These are phyloP conservation scores for Pogonognathellus flavescens DNA, from an alignment of 1,140 invertebrate genomes.

Conservation along the genomic window DNA sequence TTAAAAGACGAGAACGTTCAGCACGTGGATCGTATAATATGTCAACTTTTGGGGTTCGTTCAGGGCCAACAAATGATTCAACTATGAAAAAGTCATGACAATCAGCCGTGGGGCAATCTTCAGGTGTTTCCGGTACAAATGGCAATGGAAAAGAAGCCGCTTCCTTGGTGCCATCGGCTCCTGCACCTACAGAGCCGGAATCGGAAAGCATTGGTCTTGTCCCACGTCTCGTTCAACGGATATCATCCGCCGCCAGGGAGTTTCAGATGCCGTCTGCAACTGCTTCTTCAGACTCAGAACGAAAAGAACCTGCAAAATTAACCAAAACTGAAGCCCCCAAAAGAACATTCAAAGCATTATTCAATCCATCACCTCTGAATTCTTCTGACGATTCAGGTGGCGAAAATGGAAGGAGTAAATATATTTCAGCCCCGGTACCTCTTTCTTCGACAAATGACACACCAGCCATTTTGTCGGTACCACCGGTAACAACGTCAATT, in stretches of 20 bases:
- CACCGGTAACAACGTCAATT: not conserved
- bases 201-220: conserved; percentile 27
- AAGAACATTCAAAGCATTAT: conserved; percentile 21
- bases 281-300: not conserved
- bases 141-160: conserved; percentile 1
- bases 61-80: not conserved
- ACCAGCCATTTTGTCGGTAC: not conserved
- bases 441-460: not conserved
- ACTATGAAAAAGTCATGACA: conserved; percentile 59
- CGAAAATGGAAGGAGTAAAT: not conserved
- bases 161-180: not conserved
- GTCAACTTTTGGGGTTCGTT: not conserved
- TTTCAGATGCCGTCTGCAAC: not conserved
- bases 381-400: conserved; percentile 19
- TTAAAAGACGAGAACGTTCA: not conserved
- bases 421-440: not conserved
- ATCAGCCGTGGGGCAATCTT: conserved; percentile 58
- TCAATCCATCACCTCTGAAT: not conserved
- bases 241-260: not conserved
- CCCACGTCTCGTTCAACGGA: not conserved
- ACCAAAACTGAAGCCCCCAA: no score
- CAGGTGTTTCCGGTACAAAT: not conserved
- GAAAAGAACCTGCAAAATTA: not conserved
- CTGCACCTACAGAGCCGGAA: not conserved
- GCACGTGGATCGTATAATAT: conserved; percentile 16